Evolutionary conservation across 2,888 invertebrate species (phyloP), one percentile per base, ranked within the genome.

Genomic region (Epinotia ramella): DNA sequence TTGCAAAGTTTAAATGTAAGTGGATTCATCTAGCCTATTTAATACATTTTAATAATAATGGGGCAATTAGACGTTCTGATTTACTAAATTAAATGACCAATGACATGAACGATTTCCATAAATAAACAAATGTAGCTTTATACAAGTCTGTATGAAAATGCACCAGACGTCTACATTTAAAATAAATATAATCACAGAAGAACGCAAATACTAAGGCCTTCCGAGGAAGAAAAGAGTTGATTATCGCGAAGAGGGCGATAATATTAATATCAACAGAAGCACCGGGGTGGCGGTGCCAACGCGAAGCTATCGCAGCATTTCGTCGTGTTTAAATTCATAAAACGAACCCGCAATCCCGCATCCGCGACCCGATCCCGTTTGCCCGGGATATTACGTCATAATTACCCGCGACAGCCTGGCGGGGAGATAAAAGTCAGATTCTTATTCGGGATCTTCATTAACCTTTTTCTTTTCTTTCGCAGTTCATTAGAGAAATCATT

Each of bases 281-380:
- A n/a, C 44, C 28, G 66, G 69, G 59, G 59, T 56, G 40, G 75
- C 60, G 53, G 44, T 57, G 69, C 69, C 69, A 63, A 69, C 68
- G 57, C 65, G 75, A 53, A 71, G 75, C 71, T 75, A 75, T 75
- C 71, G 18, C 44, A 70, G 65, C 44, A 75, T 66, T 75, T 75
- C 75, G 70, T 66, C 65, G 75, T 66, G 70, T 75, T 75, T 71
- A 75, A 75, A 75, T 75, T 75, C 66, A 75, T 75, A 75, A 75
- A 75, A 75, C 66, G 71, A 60, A 46, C 49, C 49, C 74, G 65
- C 75, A 65, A 70, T 65, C 69, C 69, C 69, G 74, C 57, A 74
- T 63, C 76, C 71, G 67, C 66, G 71, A 76, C 71, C 66, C 70
- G 56, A 73, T 63, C 68, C 60, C 60, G 66, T 44, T 28, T 20